Conservation (phyloP, 2,113 vertebrate genomes). For the Coryphaenoides rupestris region DNA sequence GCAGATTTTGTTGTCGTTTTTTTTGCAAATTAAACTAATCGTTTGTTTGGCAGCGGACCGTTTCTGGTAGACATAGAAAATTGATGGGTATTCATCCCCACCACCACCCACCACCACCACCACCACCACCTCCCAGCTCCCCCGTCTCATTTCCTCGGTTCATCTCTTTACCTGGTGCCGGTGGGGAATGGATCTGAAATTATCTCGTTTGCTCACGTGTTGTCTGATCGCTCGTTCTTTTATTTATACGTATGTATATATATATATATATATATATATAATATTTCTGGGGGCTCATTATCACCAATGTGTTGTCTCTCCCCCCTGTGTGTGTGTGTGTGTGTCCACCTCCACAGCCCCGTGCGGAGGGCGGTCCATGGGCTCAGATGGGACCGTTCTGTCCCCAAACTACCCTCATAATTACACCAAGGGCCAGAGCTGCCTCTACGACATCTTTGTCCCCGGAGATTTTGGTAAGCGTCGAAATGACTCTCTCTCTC, state of each 20-base stretch:
- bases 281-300: no score
- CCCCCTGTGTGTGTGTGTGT: conserved; percentile 31
- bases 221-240: no score
- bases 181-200: conserved; percentile 9
- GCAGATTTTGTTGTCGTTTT: no score
- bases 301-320: conserved; percentile 27
- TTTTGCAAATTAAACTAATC: conserved; percentile 1
- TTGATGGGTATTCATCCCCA: conserved; percentile 37
- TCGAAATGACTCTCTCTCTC: neutral
- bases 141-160: conserved; percentile 14
- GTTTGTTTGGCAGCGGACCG: neutral
- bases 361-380: conserved; percentile 92
- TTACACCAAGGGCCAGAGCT: conserved; percentile 91
- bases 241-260: no score
- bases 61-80: neutral
- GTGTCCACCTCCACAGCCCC: conserved; percentile 76
- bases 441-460: conserved; percentile 92
- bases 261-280: no score
- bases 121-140: conserved; percentile 11
- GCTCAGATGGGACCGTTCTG: conserved; percentile 92
- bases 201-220: no score
- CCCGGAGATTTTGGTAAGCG: conserved; percentile 96
- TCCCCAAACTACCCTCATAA: conserved; percentile 98
- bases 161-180: conserved; percentile 32
- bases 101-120: no score